Evolutionary conservation across 1,140 invertebrate genomes (phyloP).

Genomic region (Chionoecetes opilio): DNA sequence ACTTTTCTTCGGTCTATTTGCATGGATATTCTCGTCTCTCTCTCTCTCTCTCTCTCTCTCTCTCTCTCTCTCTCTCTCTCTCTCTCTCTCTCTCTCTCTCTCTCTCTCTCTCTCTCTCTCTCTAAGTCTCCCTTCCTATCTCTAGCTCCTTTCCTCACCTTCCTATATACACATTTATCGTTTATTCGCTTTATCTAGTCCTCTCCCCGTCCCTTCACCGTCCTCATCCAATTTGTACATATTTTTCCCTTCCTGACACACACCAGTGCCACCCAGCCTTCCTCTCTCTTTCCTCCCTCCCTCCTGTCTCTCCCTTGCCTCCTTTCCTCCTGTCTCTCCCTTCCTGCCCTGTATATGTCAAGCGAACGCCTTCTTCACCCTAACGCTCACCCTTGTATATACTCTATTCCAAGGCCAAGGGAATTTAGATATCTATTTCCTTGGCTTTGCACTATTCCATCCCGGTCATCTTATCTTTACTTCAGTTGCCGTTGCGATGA

Average conservation of each 20-base stretch:
- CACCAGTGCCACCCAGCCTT: background rate
- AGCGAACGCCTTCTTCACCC: background rate
- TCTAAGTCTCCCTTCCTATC: background rate
- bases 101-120: constrained; percentile 27
- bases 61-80: constrained; percentile 9
- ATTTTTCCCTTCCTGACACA: background rate
- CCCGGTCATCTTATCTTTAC: too few relatives aligned
- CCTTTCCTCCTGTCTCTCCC: background rate
- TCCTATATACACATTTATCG: background rate
- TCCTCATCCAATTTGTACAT: background rate
- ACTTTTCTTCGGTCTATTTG: background rate
- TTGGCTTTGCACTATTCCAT: too few relatives aligned
- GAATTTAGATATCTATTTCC: too few relatives aligned
- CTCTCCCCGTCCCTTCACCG: background rate
- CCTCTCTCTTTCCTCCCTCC: background rate
- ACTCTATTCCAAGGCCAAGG: too few relatives aligned
- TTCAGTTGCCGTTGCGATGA: too few relatives aligned
- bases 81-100: constrained; percentile 27
- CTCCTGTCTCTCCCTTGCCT: too few relatives aligned
- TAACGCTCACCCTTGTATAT: background rate
- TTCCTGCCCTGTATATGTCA: too few relatives aligned
- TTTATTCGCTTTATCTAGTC: background rate
- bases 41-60: background rate
- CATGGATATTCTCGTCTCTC: background rate
- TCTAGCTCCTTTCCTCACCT: background rate